These are phyloP conservation scores for Rhinogobius similis DNA, from an alignment of 2,113 vertebrate species.

Conservation along the genomic window DNA sequence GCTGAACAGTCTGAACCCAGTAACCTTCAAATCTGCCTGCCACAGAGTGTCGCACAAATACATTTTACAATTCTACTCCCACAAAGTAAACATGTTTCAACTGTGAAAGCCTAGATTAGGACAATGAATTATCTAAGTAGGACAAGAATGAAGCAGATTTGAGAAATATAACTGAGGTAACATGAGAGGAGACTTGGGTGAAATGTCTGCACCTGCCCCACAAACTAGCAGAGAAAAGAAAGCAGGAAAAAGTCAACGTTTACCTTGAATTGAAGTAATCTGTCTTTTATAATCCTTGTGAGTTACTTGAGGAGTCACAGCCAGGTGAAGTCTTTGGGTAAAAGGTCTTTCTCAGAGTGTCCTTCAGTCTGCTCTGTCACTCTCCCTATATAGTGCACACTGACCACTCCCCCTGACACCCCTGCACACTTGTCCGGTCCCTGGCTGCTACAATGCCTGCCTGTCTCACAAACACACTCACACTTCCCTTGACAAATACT, in stretches of 20 bases:
- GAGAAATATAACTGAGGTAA: constrained; percentile 22
- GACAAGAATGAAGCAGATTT: background rate
- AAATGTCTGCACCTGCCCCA: constrained; percentile 58
- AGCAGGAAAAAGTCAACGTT: constrained; percentile 1
- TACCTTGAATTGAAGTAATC: constrained; percentile 45
- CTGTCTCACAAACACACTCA: constrained; percentile 3
- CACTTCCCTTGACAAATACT: background rate
- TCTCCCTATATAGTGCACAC: constrained; percentile 62
- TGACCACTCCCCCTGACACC: constrained; percentile 58
- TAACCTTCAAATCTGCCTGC: constrained; percentile 13
- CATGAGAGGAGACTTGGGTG: constrained; percentile 25
- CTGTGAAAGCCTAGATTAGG: background rate
- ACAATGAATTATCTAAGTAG: background rate
- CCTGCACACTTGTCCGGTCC: constrained; percentile 25
- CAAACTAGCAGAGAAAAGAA: constrained; percentile 9
- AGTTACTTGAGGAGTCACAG: constrained; percentile 32
- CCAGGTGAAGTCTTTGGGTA: constrained; percentile 40
- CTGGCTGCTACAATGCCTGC: constrained; percentile 29
- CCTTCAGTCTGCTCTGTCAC: constrained; percentile 47
- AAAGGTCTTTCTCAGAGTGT: constrained; percentile 33
- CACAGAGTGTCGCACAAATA: background rate
- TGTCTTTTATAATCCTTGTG: constrained; percentile 51
- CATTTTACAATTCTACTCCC: constrained; percentile 30
- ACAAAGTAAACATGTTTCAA: constrained; percentile 39
- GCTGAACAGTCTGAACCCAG: constrained; percentile 23